Conservation (phyloP, 2,888 invertebrate species). For the Drosophila mettleri region DNA sequence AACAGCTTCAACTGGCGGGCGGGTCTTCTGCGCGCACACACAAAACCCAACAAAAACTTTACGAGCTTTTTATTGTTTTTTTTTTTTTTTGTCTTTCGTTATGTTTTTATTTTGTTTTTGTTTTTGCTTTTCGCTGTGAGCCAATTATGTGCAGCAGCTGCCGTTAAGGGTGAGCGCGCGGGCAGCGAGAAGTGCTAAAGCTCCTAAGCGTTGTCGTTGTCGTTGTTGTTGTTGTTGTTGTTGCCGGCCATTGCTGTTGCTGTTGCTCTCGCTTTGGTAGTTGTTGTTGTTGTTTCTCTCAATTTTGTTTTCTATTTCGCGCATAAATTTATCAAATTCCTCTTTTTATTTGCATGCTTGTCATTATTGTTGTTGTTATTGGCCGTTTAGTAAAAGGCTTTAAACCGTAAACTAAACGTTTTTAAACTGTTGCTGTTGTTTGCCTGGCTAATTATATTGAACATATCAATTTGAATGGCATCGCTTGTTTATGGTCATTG, state of each 20-base stretch:
- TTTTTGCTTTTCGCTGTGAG: constrained; percentile 39
- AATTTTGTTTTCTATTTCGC: constrained; percentile 47
- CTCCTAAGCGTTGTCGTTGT: constrained; percentile 48
- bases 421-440: constrained; percentile 31
- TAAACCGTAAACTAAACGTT: constrained; percentile 61
- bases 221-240: constrained; percentile 34
- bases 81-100: constrained; percentile 30
- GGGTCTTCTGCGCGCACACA: constrained; percentile 73
- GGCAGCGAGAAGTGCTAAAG: constrained; percentile 49
- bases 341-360: constrained; percentile 46
- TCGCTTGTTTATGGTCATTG: constrained; percentile 10
- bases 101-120: constrained; percentile 51
- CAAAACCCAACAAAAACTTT: constrained; percentile 58
- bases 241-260: constrained; percentile 44
- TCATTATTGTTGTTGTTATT: constrained; percentile 39
- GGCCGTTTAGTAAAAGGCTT: constrained; percentile 57
- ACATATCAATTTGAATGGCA: constrained; percentile 49
- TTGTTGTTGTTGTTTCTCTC: constrained; percentile 36
- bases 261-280: constrained; percentile 21
- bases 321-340: constrained; percentile 64
- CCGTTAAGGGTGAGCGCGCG: constrained; percentile 39
- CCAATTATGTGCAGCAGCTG: constrained; percentile 79
- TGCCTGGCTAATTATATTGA: constrained; percentile 52
- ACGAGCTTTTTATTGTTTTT: constrained; percentile 63
- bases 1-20: constrained; percentile 57